Base-by-base conservation (phyloP, 2,888 invertebrate genomes). In the Tubulanus polymorphus region DNA sequence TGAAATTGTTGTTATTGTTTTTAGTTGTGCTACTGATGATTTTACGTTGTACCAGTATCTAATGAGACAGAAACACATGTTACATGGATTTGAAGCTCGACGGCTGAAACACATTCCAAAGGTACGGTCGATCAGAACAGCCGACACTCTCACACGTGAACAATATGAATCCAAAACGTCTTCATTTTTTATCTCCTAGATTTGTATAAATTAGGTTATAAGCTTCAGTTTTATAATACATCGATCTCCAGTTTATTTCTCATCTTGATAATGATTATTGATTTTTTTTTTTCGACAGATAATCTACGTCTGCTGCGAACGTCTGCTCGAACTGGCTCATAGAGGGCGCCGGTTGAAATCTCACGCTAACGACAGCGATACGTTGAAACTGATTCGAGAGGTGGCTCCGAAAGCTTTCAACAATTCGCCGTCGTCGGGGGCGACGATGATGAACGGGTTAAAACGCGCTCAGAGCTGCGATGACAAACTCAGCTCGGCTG, bases 41-140 rank as follows among this genome's bases (percentile, higher is more conserved):
- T 88, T 88, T 73, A 88, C 87, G 0, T 81, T 91, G 23, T 82
- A 84, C 2, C 86, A 88, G 66, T 88, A 85, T 73, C 77, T 91
- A 53, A 84, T 84, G 63, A 80, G 88, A 63, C 91, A 91, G 71
- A 81, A 84, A 62, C 85, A 86, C 2, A 83, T 87, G 2, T 80
- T 91, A 1, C 91, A 91, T 70, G 91, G 91, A 0, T 84, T 87
- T 60, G 90, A 91, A 63, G 88, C 88, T 63, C 81, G 91, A 63
- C 84, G 85, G 12, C 86, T 90, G 61, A 86, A 85, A 73, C 83
- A 86, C 74, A 82, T 91, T 66, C 91, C 91, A 32, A 91, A 90
- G 85, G 89, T 89, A 79, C n/a, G n/a, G n/a, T n/a, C n/a, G n/a
- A n/a, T n/a, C n/a, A n/a, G n/a, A n/a, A n/a, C n/a, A n/a, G n/a